These are phyloP conservation scores for Myodes glareolus DNA, from an alignment of 2,113 vertebrate genomes.

Conservation along the genomic window DNA sequence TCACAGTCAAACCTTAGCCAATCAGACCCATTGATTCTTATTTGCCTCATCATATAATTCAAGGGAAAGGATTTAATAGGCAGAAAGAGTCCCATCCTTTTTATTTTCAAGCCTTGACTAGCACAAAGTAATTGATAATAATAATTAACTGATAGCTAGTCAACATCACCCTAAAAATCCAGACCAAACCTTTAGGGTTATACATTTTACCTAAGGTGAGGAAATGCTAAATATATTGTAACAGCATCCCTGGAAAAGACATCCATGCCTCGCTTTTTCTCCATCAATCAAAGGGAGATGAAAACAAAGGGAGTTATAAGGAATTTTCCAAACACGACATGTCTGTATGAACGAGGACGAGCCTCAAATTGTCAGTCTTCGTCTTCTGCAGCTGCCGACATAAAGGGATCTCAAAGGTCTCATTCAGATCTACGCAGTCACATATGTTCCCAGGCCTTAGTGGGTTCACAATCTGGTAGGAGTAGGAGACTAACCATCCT, in stretches of 20 bases:
- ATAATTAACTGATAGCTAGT: background rate
- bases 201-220: background rate
- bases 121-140: background rate
- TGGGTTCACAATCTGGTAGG: slow-evolving; percentile 62
- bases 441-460: slow-evolving; percentile 54
- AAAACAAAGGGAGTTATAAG: background rate
- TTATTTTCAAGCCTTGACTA: background rate
- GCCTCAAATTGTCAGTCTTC: slow-evolving; percentile 3
- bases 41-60: background rate
- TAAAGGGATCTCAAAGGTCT: slow-evolving; percentile 61
- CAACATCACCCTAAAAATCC: background rate
- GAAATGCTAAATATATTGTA: background rate
- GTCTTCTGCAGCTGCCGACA: slow-evolving; percentile 21
- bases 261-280: background rate
- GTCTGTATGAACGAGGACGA: background rate
- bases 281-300: background rate
- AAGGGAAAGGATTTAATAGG: background rate
- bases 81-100: background rate
- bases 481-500: slow-evolving; percentile 64
- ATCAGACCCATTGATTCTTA: background rate
- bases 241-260: background rate
- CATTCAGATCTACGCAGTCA: slow-evolving; percentile 53
- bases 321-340: background rate
- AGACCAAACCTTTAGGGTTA: background rate
- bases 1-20: background rate